Conservation (phyloP, 2,113 vertebrate genomes). For the Lepisosteus oculatus region DNA sequence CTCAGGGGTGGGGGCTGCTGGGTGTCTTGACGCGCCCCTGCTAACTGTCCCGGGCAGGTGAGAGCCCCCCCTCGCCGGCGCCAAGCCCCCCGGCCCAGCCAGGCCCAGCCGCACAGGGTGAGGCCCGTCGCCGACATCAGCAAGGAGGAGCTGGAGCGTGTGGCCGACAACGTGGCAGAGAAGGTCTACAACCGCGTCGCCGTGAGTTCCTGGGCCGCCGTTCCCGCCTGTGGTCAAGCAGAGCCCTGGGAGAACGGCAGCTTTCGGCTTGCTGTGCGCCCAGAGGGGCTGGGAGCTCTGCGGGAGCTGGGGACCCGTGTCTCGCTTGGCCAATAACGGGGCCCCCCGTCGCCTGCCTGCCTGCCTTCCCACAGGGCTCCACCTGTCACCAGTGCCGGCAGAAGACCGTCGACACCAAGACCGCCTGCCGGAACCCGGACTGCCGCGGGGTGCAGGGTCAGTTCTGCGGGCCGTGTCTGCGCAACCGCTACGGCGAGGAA, state of each 20-base stretch:
- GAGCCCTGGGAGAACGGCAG: background rate
- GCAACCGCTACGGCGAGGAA: conserved; percentile 71
- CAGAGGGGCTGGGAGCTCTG: too few species aligned
- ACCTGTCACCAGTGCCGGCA: conserved; percentile 74
- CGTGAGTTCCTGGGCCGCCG: conserved; percentile 41
- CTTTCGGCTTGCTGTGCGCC: background rate
- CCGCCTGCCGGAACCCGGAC: conserved; percentile 60
- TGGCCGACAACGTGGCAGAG: conserved; percentile 58
- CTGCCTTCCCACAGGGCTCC: conserved; percentile 51
- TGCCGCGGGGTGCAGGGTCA: conserved; percentile 67
- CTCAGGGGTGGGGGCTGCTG: too few species aligned
- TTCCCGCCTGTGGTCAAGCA: background rate
- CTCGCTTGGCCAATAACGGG: too few species aligned
- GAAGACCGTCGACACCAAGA: conserved; percentile 71
- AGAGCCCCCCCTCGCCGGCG: conserved; percentile 31
- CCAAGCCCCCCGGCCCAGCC: conserved; percentile 26
- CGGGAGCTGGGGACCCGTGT: too few species aligned
- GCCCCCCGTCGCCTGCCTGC: background rate
- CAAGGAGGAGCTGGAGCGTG: conserved; percentile 57
- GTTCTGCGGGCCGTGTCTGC: conserved; percentile 72
- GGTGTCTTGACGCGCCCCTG: too few species aligned
- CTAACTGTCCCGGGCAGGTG: conserved; percentile 33
- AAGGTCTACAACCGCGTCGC: conserved; percentile 62
- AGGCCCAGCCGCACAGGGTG: conserved; percentile 49
- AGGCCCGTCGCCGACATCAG: conserved; percentile 62